Conservation (phyloP, 1,140 invertebrate species). For the Drosophila funebris region DNA sequence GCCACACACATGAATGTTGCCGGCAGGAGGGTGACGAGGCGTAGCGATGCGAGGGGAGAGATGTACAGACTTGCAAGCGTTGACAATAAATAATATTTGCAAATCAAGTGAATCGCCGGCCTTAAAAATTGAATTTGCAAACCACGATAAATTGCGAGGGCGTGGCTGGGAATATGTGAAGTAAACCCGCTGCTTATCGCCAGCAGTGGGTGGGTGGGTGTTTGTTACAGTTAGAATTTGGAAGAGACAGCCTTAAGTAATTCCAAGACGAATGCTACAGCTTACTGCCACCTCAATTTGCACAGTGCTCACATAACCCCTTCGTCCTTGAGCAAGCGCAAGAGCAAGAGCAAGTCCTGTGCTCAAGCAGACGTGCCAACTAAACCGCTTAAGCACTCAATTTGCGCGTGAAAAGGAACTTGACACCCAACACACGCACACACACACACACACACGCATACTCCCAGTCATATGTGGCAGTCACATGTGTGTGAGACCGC, state of each 20-base stretch:
- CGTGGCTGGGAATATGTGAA: neutral
- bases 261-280: constrained; percentile 40
- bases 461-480: neutral
- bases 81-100: constrained; percentile 83
- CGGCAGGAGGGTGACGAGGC: neutral
- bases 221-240: no score
- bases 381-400: constrained; percentile 82
- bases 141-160: constrained; percentile 36
- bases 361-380: constrained; percentile 61
- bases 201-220: neutral
- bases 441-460: neutral
- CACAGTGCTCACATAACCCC: constrained; percentile 19
- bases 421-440: constrained; percentile 57
- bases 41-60: no score
- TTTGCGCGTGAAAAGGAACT: constrained; percentile 81
- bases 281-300: constrained; percentile 26
- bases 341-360: neutral
- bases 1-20: constrained; percentile 51
- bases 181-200: constrained; percentile 7
- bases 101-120: constrained; percentile 66
- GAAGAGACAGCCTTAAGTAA: constrained; percentile 14
- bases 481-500: constrained; percentile 45
- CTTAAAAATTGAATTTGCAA: constrained; percentile 54
- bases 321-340: constrained; percentile 3
- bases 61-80: constrained; percentile 41